Evolutionary conservation across 1,140 invertebrate genomes (phyloP).

Genomic region (Linepithema humile): DNA sequence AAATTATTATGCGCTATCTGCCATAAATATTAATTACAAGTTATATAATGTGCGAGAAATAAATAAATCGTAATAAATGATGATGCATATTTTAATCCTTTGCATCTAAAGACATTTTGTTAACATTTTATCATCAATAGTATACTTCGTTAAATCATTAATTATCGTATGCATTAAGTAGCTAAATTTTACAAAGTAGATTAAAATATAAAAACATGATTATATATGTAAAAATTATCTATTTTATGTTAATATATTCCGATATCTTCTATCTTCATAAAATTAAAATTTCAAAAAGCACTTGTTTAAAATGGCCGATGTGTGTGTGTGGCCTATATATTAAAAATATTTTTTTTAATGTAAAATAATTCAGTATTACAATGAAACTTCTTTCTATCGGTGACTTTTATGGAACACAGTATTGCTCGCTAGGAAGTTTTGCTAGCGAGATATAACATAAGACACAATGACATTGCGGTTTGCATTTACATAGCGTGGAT

Average conservation of each 20-base stretch:
- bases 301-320: not conserved
- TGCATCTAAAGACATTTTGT: not conserved
- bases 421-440: not conserved
- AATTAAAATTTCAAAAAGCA: constrained; percentile 11
- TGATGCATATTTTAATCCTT: not conserved
- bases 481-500: constrained; percentile 15
- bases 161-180: too few species aligned
- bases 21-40: too few species aligned
- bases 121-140: too few species aligned
- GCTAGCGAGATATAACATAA: not conserved
- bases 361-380: not conserved
- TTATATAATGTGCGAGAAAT: too few species aligned
- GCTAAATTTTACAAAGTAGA: too few species aligned
- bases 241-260: not conserved
- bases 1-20: too few species aligned
- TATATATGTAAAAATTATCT: not conserved
- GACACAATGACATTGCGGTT: not conserved
- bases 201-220: too few species aligned
- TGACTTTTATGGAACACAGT: not conserved
- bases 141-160: too few species aligned
- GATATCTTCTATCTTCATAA: not conserved
- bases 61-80: not conserved
- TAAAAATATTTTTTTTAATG: not conserved
- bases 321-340: too few species aligned
- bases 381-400: not conserved